Conservation (phyloP, 2,888 invertebrate genomes). For the Lochmaea crataegi region DNA sequence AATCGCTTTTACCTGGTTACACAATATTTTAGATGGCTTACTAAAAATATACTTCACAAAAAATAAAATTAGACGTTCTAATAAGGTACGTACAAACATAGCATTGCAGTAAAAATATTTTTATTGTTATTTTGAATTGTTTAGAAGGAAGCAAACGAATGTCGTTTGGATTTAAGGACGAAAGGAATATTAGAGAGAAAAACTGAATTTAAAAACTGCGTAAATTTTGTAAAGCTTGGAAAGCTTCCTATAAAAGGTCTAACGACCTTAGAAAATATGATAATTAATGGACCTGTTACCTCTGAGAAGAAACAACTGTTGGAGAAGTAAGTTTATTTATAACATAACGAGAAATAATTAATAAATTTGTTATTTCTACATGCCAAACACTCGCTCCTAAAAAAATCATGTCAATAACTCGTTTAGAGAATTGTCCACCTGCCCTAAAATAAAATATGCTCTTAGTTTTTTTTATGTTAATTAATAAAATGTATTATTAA, state of each 20-base stretch:
- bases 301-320: not conserved
- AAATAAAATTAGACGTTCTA: conserved; percentile 37
- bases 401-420: too few relatives aligned
- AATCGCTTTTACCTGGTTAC: conserved; percentile 56
- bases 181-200: not conserved
- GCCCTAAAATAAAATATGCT: too few relatives aligned
- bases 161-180: not conserved
- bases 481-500: too few relatives aligned
- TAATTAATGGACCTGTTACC: not conserved
- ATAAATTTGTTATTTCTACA: too few relatives aligned
- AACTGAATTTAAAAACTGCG: not conserved
- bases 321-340: conserved; percentile 18
- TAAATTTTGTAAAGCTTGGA: not conserved
- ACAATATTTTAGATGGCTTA: conserved; percentile 53
- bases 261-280: not conserved
- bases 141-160: conserved; percentile 2
- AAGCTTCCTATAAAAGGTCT: not conserved
- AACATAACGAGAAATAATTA: too few relatives aligned
- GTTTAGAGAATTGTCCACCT: too few relatives aligned
- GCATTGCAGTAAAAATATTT: too few relatives aligned
- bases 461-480: too few relatives aligned
- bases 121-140: not conserved
- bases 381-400: too few relatives aligned
- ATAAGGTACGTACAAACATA: conserved; percentile 25
- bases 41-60: conserved; percentile 41